Base-by-base conservation (phyloP, 2,888 invertebrate species). In the Bhutanitis thaidina region DNA sequence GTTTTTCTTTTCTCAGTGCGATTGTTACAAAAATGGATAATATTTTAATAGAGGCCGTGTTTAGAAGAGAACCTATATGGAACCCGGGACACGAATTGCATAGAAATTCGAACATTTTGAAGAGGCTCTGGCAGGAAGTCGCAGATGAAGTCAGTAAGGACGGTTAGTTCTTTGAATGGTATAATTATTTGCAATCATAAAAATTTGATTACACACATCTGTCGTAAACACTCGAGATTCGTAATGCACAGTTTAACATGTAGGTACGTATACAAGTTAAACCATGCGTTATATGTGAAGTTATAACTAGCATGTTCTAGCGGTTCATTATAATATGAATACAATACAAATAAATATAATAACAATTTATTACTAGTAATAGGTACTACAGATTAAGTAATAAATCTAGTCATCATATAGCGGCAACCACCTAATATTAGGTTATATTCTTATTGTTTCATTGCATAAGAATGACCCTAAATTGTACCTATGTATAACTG, bases 51-150 rank as follows among this genome's bases (percentile, higher is more conserved):
- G 46, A 47, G 7, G 46, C 52, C 1, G 52, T 52, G 41, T 32
- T 32, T 9, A 20, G 47, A 43, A 35, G 47, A 15, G 52, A 52
- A 20, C 52, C 52, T 0, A 38, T 52, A 29, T 52, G 52, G 52
- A 52, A 52, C 16, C 52, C 52, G 7, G 37, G 30, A 7, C 38
- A 27, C 41, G 15, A 43, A 15, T 20, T 52, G 8, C 52, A 52
- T n/a, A 52, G 36, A 34, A 47, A 52, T 13, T 43, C 47, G 1
- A 43, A 27, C 7, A 20, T 52, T 2, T 14, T 52, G 32, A 52
- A 47, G 37, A 41, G 12, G 9, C 20, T 52, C 13, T 52, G 52
- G 52, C 47, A 52, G 15, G 47, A 52, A 13, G 52, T 52, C 4
- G 52, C 47, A 8, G 43, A 29, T 7, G 52, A 52, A 15, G 47